These are phyloP conservation scores for Sylvietta virens DNA, from an alignment of 2,113 vertebrate genomes.

Conservation along the genomic window DNA sequence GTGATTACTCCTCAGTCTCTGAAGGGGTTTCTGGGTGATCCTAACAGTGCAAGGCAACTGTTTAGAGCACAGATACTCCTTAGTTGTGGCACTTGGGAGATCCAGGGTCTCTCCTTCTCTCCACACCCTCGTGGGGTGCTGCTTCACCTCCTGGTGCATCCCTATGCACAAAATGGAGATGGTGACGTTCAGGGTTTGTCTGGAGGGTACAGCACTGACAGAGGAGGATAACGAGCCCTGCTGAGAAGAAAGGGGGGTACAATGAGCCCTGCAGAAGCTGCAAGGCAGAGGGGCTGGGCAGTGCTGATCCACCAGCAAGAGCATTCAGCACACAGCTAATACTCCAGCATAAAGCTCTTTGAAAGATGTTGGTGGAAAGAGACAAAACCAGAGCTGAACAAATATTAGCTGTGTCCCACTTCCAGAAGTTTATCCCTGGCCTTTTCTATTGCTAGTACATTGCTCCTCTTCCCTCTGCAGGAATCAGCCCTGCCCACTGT, in stretches of 20 bases:
- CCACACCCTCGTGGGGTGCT: accelerated
- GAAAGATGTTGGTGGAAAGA: not conserved
- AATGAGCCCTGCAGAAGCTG: not conserved
- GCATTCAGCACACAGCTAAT: not conserved
- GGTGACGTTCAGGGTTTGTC: not conserved
- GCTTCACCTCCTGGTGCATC: not conserved
- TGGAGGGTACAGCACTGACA: not conserved
- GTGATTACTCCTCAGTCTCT: accelerated
- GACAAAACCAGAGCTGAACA: not conserved
- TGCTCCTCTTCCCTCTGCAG: not conserved
- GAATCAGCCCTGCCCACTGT: not conserved
- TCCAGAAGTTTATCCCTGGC: not conserved
- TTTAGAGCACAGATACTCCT: not conserved
- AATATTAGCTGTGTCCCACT: not conserved
- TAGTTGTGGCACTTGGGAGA: not conserved
- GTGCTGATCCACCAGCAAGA: not conserved
- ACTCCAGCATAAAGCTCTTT: not conserved
- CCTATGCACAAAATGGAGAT: not conserved
- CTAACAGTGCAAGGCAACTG: not conserved
- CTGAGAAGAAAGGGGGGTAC: not conserved
- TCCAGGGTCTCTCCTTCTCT: not conserved
- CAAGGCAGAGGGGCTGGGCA: not conserved
- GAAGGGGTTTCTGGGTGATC: not conserved
- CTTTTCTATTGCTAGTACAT: not conserved
- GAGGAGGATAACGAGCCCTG: not conserved